Conservation (phyloP, 2,888 invertebrate species). For the Heliconius ethilla region DNA sequence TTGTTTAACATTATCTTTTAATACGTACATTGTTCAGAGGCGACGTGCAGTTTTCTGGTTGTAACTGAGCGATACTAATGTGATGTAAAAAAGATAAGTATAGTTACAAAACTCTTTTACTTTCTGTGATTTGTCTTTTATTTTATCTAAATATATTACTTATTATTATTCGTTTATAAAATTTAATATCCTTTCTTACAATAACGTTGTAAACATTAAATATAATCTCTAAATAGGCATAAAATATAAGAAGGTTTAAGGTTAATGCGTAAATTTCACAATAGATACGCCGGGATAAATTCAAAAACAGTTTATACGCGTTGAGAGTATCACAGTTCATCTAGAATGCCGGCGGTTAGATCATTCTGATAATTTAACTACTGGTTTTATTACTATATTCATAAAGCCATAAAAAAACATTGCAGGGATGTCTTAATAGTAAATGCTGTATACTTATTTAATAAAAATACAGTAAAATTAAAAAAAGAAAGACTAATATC, state of each 20-base stretch:
- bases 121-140: not conserved
- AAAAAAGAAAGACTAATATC: too few relatives aligned
- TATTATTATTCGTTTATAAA: too few relatives aligned
- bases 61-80: not conserved
- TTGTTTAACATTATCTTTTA: constrained; percentile 11
- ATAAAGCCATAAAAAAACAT: not conserved
- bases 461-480: too few relatives aligned
- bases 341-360: constrained; percentile 47
- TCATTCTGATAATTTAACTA: constrained; percentile 43
- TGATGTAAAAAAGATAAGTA: not conserved
- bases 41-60: not conserved
- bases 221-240: not conserved
- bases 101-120: not conserved
- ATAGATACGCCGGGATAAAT: constrained; percentile 38
- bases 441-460: not conserved
- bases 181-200: too few relatives aligned
- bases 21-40: constrained; percentile 4
- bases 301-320: constrained; percentile 48
- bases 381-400: constrained; percentile 34
- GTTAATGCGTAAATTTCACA: constrained; percentile 35
- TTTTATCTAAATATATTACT: too few relatives aligned
- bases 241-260: constrained; percentile 1
- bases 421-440: not conserved
- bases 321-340: constrained; percentile 47
- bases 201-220: too few relatives aligned